Evolutionary conservation across 2,797 vertebrate genomes (phyloP).

Genomic region (Sternotherus odoratus): DNA sequence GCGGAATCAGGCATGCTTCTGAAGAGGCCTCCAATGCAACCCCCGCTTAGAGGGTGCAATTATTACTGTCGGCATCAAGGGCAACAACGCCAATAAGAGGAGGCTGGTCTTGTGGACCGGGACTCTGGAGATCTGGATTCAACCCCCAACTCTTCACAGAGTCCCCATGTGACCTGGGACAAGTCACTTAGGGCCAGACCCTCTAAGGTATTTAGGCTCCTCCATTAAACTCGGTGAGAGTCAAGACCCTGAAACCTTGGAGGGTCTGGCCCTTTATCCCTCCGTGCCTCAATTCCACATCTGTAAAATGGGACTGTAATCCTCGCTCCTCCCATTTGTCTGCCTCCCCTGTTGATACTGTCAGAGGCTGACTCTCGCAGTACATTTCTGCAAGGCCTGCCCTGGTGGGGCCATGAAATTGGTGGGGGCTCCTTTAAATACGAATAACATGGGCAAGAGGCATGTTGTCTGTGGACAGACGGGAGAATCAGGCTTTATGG

Average conservation of each 20-base stretch:
- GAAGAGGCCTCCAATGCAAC: not conserved
- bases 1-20: not conserved
- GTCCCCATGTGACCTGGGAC: not conserved
- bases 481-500: not conserved
- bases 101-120: not conserved
- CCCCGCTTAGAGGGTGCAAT: not conserved
- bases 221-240: not conserved
- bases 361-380: not conserved
- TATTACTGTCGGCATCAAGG: too few relatives aligned
- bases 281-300: not conserved
- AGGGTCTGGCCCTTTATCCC: not conserved
- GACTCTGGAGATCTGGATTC: not conserved
- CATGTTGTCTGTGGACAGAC: not conserved
- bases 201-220: not conserved
- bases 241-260: not conserved
- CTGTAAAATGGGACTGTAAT: not conserved
- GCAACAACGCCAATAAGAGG: not conserved
- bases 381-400: not conserved
- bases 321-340: not conserved
- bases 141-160: not conserved
- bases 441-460: not conserved
- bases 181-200: not conserved
- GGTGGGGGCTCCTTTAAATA: not conserved
- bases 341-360: not conserved
- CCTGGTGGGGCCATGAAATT: not conserved